Percentiles rank a stretch among this genome's conserved stretches.
Evolutionary conservation across 2,113 vertebrate genomes (phyloP).

Genomic region (Lagopus muta): DNA sequence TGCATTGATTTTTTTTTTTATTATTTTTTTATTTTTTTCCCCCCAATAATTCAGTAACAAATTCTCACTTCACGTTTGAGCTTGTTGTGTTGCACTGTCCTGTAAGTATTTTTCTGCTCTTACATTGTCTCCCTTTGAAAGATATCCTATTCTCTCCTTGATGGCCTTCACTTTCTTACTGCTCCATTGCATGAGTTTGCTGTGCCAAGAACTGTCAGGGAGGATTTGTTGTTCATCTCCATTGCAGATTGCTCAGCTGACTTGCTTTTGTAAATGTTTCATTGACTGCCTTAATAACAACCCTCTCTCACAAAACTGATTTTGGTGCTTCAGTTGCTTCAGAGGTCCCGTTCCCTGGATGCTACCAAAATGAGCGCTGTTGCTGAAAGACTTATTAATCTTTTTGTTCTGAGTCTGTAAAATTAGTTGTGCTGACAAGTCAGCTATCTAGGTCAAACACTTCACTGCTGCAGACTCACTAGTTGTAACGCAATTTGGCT

Average conservation of each 20-base stretch:
- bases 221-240: constrained; percentile 12
- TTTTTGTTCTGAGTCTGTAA: background rate
- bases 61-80: background rate
- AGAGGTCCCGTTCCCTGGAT: background rate
- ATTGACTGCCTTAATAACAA: background rate
- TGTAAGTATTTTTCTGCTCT: background rate
- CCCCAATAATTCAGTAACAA: background rate
- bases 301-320: background rate
- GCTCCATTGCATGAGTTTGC: background rate
- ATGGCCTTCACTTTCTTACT: background rate
- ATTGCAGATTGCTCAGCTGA: background rate
- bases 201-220: constrained; percentile 9
- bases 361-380: background rate
- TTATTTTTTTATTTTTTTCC: background rate
- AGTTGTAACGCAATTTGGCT: background rate
- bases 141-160: background rate
- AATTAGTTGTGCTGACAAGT: background rate
- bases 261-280: background rate
- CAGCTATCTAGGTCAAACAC: constrained; percentile 43
- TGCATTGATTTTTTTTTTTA: background rate
- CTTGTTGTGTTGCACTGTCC: background rate
- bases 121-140: background rate
- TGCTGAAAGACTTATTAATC: background rate
- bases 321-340: background rate
- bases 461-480: constrained; percentile 27